These are phyloP conservation scores for Lordiphosa collinella DNA, from an alignment of 1,140 invertebrate species.

Conservation along the genomic window DNA sequence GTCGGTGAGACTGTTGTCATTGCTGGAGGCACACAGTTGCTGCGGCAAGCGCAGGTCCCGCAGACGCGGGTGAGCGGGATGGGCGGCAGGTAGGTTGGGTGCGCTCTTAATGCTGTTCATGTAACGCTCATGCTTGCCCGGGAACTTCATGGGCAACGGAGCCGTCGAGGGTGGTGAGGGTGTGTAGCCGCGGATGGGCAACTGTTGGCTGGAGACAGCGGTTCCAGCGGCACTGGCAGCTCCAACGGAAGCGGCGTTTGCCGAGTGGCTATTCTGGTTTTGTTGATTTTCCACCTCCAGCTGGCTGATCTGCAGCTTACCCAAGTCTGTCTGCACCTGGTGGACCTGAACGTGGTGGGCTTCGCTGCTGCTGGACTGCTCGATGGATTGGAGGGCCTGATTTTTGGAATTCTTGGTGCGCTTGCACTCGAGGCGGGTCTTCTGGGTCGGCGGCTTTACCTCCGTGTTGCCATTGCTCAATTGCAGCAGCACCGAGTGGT, in stretches of 20 bases:
- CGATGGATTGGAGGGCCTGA: constrained; percentile 57
- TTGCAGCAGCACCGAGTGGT: constrained; percentile 87
- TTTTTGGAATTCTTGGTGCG: constrained; percentile 75
- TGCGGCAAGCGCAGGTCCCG: constrained; percentile 84
- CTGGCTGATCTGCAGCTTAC: constrained; percentile 79
- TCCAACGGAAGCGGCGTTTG: neutral
- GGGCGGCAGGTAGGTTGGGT: constrained; percentile 86
- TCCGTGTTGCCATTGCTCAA: constrained; percentile 78
- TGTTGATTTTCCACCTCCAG: constrained; percentile 40
- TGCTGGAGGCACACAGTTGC: constrained; percentile 79
- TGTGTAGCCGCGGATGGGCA: constrained; percentile 83
- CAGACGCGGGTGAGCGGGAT: constrained; percentile 84
- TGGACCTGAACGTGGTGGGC: constrained; percentile 43
- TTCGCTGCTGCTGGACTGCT: constrained; percentile 39
- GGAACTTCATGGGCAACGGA: constrained; percentile 89
- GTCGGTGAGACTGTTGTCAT: constrained; percentile 83
- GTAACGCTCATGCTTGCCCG: constrained; percentile 82
- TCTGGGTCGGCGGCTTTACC: constrained; percentile 15
- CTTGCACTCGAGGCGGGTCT: constrained; percentile 68
- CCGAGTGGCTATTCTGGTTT: constrained; percentile 48
- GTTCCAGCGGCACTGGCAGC: neutral
- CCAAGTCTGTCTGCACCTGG: constrained; percentile 81
- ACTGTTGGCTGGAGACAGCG: constrained; percentile 78
- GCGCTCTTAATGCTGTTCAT: constrained; percentile 89
- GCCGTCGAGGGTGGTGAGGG: constrained; percentile 90